Conservation (phyloP, 2,797 vertebrate species). For the Eupleurogrammus muticus region DNA sequence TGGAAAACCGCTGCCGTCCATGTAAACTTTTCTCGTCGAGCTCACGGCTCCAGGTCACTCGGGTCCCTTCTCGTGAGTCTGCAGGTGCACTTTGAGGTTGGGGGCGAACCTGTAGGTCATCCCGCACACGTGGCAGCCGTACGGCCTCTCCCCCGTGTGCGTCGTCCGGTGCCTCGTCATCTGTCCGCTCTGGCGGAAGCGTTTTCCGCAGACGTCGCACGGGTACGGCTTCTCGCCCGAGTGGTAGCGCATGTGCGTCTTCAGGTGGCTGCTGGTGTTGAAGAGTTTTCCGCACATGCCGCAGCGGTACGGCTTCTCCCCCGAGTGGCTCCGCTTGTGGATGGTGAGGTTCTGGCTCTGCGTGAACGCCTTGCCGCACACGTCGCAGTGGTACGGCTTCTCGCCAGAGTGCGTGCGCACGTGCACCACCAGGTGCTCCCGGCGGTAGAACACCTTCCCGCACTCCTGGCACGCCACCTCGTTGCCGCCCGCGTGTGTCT, state of each 20-base stretch:
- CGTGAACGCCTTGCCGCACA: slow-evolving; percentile 50
- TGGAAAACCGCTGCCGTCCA: not conserved
- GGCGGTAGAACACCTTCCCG: slow-evolving; percentile 36
- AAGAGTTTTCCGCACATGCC: slow-evolving; percentile 50
- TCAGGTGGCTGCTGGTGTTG: slow-evolving; percentile 37
- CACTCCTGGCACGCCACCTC: slow-evolving; percentile 54
- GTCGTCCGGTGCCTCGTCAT: slow-evolving; percentile 49
- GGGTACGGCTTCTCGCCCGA: slow-evolving; percentile 46
- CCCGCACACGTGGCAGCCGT: slow-evolving; percentile 47
- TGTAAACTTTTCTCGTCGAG: not conserved
- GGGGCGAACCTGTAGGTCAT: slow-evolving; percentile 51
- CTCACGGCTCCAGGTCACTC: slow-evolving; percentile 4
- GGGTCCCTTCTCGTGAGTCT: slow-evolving; percentile 17
- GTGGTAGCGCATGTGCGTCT: slow-evolving; percentile 57
- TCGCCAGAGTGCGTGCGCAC: slow-evolving; percentile 57
- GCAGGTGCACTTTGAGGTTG: slow-evolving; percentile 43
- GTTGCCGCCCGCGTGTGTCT: slow-evolving; percentile 15
- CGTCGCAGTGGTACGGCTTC: slow-evolving; percentile 57
- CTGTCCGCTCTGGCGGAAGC: slow-evolving; percentile 42
- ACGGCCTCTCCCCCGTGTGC: slow-evolving; percentile 43
- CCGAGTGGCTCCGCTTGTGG: slow-evolving; percentile 49
- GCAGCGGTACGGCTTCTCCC: slow-evolving; percentile 49
- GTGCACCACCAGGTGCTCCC: slow-evolving; percentile 39
- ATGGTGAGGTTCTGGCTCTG: slow-evolving; percentile 55
- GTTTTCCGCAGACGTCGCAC: slow-evolving; percentile 49